These are phyloP conservation scores for Halictus rubicundus DNA, from an alignment of 1,140 invertebrate species.

Conservation along the genomic window DNA sequence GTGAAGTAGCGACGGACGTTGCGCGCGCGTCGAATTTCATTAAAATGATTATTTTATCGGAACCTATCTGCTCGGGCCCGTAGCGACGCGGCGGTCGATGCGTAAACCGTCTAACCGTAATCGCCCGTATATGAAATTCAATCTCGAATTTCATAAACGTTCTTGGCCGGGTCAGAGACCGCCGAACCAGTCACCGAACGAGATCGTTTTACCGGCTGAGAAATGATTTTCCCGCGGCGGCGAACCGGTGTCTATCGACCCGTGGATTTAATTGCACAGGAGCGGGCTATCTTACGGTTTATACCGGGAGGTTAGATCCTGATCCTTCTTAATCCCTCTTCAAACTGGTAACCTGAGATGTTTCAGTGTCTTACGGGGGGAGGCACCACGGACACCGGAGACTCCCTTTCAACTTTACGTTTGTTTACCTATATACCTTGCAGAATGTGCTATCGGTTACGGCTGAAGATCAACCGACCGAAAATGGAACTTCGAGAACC, in stretches of 20 bases:
- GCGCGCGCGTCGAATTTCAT: no score
- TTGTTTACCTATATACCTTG: slow-evolving; percentile 21
- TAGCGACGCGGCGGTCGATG: no score
- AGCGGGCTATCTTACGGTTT: slow-evolving; percentile 49
- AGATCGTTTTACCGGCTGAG: slow-evolving; percentile 12
- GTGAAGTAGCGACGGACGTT: no score
- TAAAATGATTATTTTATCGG: no score
- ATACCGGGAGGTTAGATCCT: slow-evolving; percentile 37
- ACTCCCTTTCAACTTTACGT: slow-evolving; percentile 26
- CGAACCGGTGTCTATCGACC: slow-evolving; percentile 35
- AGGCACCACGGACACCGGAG: slow-evolving; percentile 24
- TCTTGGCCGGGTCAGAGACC: neutral
- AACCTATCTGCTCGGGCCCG: no score
- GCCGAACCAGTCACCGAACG: slow-evolving; percentile 3
- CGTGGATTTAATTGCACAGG: slow-evolving; percentile 60
- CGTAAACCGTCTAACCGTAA: neutral
- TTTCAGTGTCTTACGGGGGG: slow-evolving; percentile 28
- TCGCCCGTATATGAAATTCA: neutral
- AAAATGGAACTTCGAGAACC: neutral
- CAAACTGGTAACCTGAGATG: slow-evolving; percentile 54
- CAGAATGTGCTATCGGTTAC: slow-evolving; percentile 10
- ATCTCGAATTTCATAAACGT: neutral
- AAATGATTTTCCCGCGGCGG: slow-evolving; percentile 38
- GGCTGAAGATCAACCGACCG: neutral
- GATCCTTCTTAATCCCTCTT: slow-evolving; percentile 57